A percentile compares a stretch with the other conserved stretches of the same genome.
These are phyloP conservation scores for Chloroceryle aenea DNA, from an alignment of 2,113 vertebrate genomes.

Conservation along the genomic window DNA sequence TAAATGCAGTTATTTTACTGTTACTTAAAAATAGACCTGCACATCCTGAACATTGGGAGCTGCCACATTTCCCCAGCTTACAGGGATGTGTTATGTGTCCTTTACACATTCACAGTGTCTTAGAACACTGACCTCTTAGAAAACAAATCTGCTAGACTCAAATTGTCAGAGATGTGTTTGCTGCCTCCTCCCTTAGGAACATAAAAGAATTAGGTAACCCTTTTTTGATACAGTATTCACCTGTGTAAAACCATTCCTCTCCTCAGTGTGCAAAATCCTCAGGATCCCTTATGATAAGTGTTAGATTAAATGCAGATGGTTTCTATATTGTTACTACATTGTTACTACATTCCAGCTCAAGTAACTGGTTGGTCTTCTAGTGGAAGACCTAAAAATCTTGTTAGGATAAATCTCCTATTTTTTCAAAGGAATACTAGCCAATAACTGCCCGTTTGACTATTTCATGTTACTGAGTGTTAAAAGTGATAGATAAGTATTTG, in stretches of 20 bases:
- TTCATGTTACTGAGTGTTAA: neutral
- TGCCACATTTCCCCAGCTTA: neutral
- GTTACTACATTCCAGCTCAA: neutral
- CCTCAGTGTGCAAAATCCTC: neutral
- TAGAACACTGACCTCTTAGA: neutral
- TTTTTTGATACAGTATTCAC: neutral
- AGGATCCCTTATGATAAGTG: neutral
- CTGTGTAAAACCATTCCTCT: neutral
- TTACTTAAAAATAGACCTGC: neutral
- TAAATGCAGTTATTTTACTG: neutral
- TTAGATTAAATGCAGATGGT: neutral
- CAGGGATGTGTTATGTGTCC: neutral
- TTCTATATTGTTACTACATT: neutral
- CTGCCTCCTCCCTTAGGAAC: neutral
- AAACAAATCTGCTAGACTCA: neutral
- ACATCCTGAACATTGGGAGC: neutral
- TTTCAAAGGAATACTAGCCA: neutral
- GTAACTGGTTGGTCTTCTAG: neutral
- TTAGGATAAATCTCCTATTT: neutral
- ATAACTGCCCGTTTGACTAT: neutral
- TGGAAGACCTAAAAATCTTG: neutral
- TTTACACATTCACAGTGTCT: neutral
- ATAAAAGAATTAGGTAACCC: neutral
- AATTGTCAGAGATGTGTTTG: neutral
- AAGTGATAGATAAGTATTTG: neutral